Evolutionary conservation across 2,113 vertebrate species (phyloP).

Genomic region (Chinchilla lanigera): DNA sequence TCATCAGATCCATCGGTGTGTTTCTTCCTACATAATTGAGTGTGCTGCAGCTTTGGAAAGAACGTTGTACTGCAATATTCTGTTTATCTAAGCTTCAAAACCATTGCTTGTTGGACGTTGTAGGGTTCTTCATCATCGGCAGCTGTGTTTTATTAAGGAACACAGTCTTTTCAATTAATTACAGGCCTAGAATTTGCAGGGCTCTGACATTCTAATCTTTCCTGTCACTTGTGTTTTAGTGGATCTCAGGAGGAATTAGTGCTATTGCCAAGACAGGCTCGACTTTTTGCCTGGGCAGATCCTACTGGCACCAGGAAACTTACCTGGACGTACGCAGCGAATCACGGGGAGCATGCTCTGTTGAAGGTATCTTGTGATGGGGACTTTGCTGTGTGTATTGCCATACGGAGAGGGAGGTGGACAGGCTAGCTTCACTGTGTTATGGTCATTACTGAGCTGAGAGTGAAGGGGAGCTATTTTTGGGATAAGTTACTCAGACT

Average conservation of each 20-base stretch:
- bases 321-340: slow-evolving; percentile 89
- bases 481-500: background rate
- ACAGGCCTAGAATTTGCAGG: background rate
- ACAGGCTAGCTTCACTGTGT: background rate
- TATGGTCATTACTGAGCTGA: background rate
- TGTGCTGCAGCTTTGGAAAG: background rate
- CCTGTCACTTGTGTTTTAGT: slow-evolving; percentile 81
- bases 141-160: slow-evolving; percentile 27
- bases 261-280: slow-evolving; percentile 90
- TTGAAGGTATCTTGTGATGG: slow-evolving; percentile 89
- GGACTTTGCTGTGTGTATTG: background rate
- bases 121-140: background rate
- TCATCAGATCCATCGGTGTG: background rate
- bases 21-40: background rate
- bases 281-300: slow-evolving; percentile 94
- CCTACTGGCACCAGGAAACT: slow-evolving; percentile 91
- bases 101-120: background rate
- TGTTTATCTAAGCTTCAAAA: background rate
- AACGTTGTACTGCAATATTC: background rate
- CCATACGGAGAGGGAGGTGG: background rate
- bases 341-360: slow-evolving; percentile 91
- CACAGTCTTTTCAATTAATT: background rate
- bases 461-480: slow-evolving; percentile 7
- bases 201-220: background rate
- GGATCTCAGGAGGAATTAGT: slow-evolving; percentile 83